Conservation (phyloP, 2,888 invertebrate species). For the Rhimphoctona megacephalus region DNA sequence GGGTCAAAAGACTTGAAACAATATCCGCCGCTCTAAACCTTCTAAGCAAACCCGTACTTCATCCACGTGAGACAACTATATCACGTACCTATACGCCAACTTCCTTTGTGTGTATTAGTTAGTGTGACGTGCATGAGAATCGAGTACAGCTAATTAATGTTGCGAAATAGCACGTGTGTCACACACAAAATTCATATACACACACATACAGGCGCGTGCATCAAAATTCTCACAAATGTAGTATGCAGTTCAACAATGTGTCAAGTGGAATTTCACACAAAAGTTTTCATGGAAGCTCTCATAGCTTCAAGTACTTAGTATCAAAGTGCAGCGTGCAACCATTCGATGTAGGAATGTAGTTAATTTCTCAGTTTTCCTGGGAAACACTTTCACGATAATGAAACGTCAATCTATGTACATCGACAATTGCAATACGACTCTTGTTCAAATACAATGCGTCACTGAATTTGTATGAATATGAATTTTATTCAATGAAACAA, state of each 20-base stretch:
- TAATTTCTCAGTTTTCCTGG: constrained; percentile 10
- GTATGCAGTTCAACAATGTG: constrained; percentile 29
- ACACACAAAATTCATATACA: not conserved
- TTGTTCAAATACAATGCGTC: not conserved
- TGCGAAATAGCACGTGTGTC: constrained; percentile 37
- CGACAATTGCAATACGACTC: not conserved
- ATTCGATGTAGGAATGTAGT: not conserved
- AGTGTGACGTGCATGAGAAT: constrained; percentile 29
- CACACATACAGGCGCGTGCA: not conserved
- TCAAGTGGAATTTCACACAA: constrained; percentile 14
- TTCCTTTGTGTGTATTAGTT: constrained; percentile 31
- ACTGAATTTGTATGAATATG: not conserved
- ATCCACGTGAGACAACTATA: constrained; percentile 38
- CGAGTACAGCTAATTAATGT: constrained; percentile 56
- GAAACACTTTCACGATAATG: not conserved
- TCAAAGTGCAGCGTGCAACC: constrained; percentile 12
- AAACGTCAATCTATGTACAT: not conserved
- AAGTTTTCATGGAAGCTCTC: constrained; percentile 34
- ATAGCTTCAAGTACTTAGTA: constrained; percentile 15
- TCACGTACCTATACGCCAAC: constrained; percentile 12
- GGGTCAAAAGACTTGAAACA: constrained; percentile 36
- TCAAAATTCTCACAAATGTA: constrained; percentile 6
- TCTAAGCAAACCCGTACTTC: constrained; percentile 30
- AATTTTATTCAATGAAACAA: not conserved
- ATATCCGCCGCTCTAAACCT: constrained; percentile 13